Evolutionary conservation across 2,797 vertebrate species (phyloP).

Genomic region (Chelon auratus): DNA sequence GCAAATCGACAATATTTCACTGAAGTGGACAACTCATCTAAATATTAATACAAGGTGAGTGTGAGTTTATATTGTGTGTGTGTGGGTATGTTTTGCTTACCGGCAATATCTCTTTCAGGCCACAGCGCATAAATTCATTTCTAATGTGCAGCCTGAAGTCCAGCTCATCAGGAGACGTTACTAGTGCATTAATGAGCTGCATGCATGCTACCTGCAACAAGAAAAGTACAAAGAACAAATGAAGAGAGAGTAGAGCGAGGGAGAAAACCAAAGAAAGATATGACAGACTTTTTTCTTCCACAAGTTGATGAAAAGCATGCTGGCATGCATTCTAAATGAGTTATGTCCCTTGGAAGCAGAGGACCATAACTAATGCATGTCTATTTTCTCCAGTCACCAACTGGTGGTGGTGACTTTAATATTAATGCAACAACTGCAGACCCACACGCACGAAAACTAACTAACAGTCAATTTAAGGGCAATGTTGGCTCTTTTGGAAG

Average conservation of each 20-base stretch:
- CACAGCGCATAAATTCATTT: conserved; percentile 99
- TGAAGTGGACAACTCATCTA: conserved; percentile 85
- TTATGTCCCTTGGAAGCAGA: conserved; percentile 71
- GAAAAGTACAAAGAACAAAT: conserved; percentile 49
- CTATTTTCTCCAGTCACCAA: conserved; percentile 79
- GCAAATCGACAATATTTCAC: conserved; percentile 81
- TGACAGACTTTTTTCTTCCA: conserved; percentile 53
- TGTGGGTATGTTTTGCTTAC: conserved; percentile 83
- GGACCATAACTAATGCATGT: conserved; percentile 82
- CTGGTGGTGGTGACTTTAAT: conserved; percentile 75
- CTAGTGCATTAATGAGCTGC: conserved; percentile 99
- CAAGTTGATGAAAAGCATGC: conserved; percentile 73
- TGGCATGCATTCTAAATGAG: conserved; percentile 76
- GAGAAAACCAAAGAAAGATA: conserved; percentile 48
- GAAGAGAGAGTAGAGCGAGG: conserved; percentile 19
- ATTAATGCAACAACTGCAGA: conserved; percentile 80
- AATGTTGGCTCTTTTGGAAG: conserved; percentile 70
- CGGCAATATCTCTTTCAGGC: conserved; percentile 94
- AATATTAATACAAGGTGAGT: conserved; percentile 83
- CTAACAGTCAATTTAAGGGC: conserved; percentile 75
- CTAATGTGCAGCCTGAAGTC: conserved; percentile 98
- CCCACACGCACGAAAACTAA: conserved; percentile 67
- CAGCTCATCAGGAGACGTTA: conserved; percentile 98
- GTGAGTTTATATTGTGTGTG: conserved; percentile 39
- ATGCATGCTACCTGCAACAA: conserved; percentile 94